Conservation (phyloP, 2,797 vertebrate species). For the Argya squamiceps region DNA sequence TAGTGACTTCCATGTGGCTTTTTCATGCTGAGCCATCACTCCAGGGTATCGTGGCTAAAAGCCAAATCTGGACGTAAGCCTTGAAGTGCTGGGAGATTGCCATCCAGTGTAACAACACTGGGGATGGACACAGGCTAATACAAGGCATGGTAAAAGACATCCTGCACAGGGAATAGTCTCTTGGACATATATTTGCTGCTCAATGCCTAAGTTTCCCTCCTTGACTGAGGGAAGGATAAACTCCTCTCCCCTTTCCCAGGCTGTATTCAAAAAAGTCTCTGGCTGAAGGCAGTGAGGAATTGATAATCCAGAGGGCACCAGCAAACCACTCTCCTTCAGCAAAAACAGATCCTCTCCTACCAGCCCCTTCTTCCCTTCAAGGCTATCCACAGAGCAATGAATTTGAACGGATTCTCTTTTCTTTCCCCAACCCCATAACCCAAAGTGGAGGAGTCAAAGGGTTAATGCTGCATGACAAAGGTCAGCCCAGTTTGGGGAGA, state of each 20-base stretch:
- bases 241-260: not conserved
- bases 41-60: not conserved
- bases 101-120: not conserved
- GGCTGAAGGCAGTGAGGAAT: not conserved
- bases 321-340: not conserved
- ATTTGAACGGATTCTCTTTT: slow-evolving; percentile 25
- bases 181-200: not conserved
- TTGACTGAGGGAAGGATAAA: not conserved
- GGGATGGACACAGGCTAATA: not conserved
- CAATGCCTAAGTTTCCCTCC: not conserved
- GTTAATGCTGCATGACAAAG: slow-evolving; percentile 55
- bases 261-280: not conserved
- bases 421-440: not conserved
- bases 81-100: slow-evolving; percentile 25
- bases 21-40: slow-evolving; percentile 1
- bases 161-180: not conserved
- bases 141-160: not conserved
- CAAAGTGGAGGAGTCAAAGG: slow-evolving; percentile 33
- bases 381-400: slow-evolving; percentile 12
- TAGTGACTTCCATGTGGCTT: not conserved
- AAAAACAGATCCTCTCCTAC: not conserved
- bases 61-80: not conserved
- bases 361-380: not conserved
- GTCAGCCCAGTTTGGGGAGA: slow-evolving; percentile 31
- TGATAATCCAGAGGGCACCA: not conserved